Base-by-base conservation (phyloP, 2,888 invertebrate species). In the Lepidocyrtinus sp. region DNA sequence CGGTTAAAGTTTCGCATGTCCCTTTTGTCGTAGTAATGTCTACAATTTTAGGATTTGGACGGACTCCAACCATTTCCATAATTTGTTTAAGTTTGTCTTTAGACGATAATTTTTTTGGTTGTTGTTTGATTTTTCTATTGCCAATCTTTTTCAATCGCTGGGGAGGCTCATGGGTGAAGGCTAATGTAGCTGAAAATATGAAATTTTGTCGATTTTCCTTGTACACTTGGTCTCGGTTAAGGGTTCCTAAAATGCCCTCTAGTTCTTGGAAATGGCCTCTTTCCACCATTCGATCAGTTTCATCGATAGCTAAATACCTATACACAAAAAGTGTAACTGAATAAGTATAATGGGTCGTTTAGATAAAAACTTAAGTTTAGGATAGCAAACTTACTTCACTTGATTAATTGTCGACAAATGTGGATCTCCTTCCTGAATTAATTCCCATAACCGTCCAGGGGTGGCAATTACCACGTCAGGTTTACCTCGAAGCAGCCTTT, bases 281-380 rank as follows among this genome's bases (percentile, higher is more conserved):
- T 88, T 99, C 99, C 17, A 99, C 90, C 99, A 99, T 99, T 81
- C 99, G 92, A 89, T 99, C 99, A 0, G 99, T 98, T 90, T 99
- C 99, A 89, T 99, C 99, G 85, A 99, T 95, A 0, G 96, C 98
- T 82, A 99, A 90, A 89, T 93, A 96, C 88, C 96, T 96, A 87
- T 7, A 25, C 25, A 65, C 61, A n/a, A n/a, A n/a, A n/a, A n/a
- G n/a, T n/a, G n/a, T n/a, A n/a, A n/a, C n/a, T n/a, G n/a, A n/a
- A n/a, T n/a, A n/a, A n/a, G n/a, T n/a, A n/a, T n/a, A n/a, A n/a
- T n/a, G n/a, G n/a, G n/a, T n/a, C n/a, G n/a, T n/a, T n/a, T n/a
- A n/a, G n/a, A n/a, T 26, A 64, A 64, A 24, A 64, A 24, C 12
- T 27, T 12, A 26, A n/a, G 17, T 9, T 21, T 24, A 2, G 9